Conservation (phyloP, 2,888 invertebrate species). For the Caenorhabditis doughertyi region DNA sequence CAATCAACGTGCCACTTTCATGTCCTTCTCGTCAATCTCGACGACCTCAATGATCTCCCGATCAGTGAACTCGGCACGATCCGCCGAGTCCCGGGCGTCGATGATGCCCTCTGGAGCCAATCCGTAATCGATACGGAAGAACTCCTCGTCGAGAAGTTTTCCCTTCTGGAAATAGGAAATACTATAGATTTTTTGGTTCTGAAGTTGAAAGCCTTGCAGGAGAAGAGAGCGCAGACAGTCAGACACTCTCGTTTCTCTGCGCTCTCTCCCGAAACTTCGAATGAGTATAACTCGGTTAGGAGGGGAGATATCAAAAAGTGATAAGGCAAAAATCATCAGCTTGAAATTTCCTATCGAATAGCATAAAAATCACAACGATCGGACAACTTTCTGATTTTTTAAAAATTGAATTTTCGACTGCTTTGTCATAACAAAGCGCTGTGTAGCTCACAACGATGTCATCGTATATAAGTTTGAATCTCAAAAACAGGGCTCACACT, state of each 20-base stretch:
- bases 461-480: no score
- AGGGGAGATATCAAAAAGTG: background rate
- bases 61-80: slow-evolving; percentile 35
- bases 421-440: no score
- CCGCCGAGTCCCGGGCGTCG: slow-evolving; percentile 53
- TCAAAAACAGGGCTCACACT: no score
- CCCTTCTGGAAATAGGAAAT: slow-evolving; percentile 24
- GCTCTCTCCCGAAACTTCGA: background rate
- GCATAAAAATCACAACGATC: background rate
- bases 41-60: slow-evolving; percentile 55
- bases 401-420: no score
- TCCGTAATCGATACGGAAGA: slow-evolving; percentile 62
- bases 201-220: background rate
- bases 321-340: background rate
- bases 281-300: background rate
- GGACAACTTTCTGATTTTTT: background rate
- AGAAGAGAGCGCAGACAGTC: background rate
- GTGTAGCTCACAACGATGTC: no score
- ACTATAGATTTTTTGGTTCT: background rate
- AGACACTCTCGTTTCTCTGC: no score
- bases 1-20: slow-evolving; percentile 56
- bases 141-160: slow-evolving; percentile 43
- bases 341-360: background rate
- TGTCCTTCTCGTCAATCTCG: slow-evolving; percentile 54
- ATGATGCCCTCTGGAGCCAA: slow-evolving; percentile 59